phyloP scores from a whole-genome alignment of 2,113 vertebrate species.

The Odocoileus hemionus region DNA sequence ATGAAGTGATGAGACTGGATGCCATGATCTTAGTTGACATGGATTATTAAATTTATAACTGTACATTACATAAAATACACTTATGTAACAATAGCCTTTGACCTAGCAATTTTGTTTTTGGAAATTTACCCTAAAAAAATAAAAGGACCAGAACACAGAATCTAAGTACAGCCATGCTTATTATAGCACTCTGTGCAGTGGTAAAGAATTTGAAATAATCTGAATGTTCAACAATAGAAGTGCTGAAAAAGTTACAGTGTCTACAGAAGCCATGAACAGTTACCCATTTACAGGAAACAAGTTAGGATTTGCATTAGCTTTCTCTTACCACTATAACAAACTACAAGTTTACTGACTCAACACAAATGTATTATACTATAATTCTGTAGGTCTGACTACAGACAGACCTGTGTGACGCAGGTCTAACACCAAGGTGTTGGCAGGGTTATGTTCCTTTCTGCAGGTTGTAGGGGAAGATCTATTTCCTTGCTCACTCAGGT shows the following conservation, averaged over 20 bases:
- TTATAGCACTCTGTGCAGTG: background rate
- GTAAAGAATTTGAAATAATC: slow-evolving; percentile 4
- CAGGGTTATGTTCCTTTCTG: background rate
- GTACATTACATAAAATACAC: background rate
- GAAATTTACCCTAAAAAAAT: background rate
- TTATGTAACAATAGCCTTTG: background rate
- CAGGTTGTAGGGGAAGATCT: background rate
- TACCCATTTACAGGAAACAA: slow-evolving; percentile 16
- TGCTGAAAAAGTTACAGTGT: background rate
- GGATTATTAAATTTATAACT: background rate
- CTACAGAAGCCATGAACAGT: background rate
- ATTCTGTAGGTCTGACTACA: background rate
- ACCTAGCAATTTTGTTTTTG: background rate
- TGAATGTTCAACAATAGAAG: background rate
- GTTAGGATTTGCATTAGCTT: background rate
- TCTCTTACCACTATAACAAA: background rate
- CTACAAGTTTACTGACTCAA: background rate
- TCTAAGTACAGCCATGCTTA: background rate
- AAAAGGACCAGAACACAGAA: background rate
- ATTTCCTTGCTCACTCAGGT: background rate
- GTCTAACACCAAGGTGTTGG: background rate
- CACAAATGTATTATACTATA: background rate
- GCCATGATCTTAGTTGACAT: background rate
- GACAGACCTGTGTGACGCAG: background rate
- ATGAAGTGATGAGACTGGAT: background rate